Percentiles rank a stretch among this genome's conserved stretches.
These are phyloP conservation scores for Lophura nycthemera DNA, from an alignment of 2,113 vertebrate genomes.

Conservation along the genomic window DNA sequence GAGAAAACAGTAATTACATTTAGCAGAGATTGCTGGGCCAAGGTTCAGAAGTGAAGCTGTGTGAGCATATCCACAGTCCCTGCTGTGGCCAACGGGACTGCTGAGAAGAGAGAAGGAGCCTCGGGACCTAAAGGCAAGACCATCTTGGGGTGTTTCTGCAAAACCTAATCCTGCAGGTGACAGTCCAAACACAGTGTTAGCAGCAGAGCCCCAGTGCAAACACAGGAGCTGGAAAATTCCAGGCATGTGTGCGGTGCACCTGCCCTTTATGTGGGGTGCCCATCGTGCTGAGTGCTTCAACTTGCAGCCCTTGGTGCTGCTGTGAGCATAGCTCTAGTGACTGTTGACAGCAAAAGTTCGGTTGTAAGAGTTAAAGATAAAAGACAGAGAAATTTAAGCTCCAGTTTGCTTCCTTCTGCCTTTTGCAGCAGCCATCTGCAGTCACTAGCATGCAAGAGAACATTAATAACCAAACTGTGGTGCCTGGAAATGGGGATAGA, in stretches of 20 bases:
- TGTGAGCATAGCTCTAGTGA: not conserved
- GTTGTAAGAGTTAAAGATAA: not conserved
- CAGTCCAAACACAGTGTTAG: not conserved
- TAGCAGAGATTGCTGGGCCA: not conserved
- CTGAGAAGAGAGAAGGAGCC: not conserved
- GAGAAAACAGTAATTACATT: not conserved
- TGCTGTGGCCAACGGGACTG: not conserved
- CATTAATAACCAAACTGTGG: not conserved
- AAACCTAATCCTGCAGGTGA: not conserved
- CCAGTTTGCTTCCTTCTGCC: not conserved
- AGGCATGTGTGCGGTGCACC: not conserved
- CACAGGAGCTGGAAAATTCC: not conserved
- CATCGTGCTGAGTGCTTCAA: not conserved
- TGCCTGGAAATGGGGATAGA: not conserved
- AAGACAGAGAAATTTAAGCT: not conserved
- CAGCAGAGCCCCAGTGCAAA: not conserved
- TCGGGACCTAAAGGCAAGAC: not conserved
- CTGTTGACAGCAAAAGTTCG: not conserved
- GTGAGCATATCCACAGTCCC: accelerated
- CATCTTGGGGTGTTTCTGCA: not conserved
- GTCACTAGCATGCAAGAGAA: not conserved
- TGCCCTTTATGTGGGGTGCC: not conserved
- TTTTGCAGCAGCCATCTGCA: not conserved
- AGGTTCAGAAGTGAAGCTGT: not conserved
- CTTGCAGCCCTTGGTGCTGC: not conserved